Conservation (phyloP, 2,888 invertebrate genomes). For the Zhuqinia jingwanae region DNA sequence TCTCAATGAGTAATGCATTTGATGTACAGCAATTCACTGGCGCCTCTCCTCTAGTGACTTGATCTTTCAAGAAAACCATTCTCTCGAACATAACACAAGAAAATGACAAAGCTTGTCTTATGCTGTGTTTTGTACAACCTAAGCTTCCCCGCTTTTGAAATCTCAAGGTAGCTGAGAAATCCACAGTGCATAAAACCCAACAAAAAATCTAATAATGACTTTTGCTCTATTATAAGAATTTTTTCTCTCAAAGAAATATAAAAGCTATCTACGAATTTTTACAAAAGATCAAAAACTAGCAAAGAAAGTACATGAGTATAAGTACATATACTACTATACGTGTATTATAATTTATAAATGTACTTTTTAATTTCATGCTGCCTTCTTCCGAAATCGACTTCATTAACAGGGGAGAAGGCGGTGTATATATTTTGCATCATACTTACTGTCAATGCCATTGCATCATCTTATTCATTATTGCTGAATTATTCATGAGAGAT, state of each 20-base stretch:
- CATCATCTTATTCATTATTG: neutral
- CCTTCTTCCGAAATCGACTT: constrained; percentile 1
- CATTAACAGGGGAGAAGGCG: constrained; percentile 24
- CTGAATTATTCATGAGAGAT: constrained; percentile 47
- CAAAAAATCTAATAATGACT: constrained; percentile 13
- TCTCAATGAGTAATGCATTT: too few species aligned
- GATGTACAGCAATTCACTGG: neutral
- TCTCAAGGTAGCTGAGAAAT: constrained; percentile 14
- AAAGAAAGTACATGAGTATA: neutral
- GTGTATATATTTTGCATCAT: too few species aligned
- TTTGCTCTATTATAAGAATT: neutral
- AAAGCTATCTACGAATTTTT: neutral
- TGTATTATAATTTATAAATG: too few species aligned
- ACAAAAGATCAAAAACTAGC: neutral
- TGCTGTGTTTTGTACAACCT: neutral
- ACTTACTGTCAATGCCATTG: too few species aligned
- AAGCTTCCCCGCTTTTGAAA: neutral
- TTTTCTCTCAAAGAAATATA: neutral
- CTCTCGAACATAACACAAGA: neutral
- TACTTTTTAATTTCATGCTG: constrained; percentile 30
- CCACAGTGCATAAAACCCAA: neutral
- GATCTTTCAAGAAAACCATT: neutral
- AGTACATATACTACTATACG: neutral
- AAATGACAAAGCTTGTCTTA: neutral
- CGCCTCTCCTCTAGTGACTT: neutral